A percentile compares a stretch with the other conserved stretches of the same genome.
These are phyloP conservation scores for Eupeodes corollae DNA, from an alignment of 1,140 invertebrate species.

Conservation along the genomic window DNA sequence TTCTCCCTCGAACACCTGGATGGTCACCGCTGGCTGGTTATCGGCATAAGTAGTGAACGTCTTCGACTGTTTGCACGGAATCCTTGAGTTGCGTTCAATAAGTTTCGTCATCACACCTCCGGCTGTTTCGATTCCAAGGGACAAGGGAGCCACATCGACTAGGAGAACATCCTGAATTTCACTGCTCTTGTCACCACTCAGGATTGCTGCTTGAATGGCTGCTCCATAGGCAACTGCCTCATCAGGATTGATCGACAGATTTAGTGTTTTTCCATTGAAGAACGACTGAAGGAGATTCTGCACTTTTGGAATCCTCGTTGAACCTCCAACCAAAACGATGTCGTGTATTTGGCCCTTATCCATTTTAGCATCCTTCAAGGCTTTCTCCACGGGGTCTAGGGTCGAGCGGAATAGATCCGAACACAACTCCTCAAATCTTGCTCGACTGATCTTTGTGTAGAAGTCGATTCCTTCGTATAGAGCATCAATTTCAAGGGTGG, in stretches of 20 bases:
- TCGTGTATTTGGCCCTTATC: conserved; percentile 62
- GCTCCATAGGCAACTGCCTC: conserved; percentile 56
- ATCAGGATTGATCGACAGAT: conserved; percentile 57
- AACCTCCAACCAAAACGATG: conserved; percentile 69
- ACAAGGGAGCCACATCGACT: conserved; percentile 55
- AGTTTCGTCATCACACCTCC: conserved; percentile 56
- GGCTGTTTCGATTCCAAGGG: conserved; percentile 53
- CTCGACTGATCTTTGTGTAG: conserved; percentile 48
- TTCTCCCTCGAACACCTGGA: conserved; percentile 73
- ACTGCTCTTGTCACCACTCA: conserved; percentile 45
- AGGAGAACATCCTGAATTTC: conserved; percentile 63
- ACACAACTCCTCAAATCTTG: conserved; percentile 53
- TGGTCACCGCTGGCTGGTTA: conserved; percentile 59
- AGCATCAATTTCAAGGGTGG: conserved; percentile 46
- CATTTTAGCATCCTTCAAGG: conserved; percentile 61
- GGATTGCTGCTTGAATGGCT: conserved; percentile 52
- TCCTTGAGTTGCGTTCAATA: conserved; percentile 52
- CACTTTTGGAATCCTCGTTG: conserved; percentile 58
- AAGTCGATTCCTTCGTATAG: conserved; percentile 48
- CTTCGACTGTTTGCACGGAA: conserved; percentile 54
- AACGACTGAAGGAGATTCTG: conserved; percentile 50
- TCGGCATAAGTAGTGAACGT: conserved; percentile 56
- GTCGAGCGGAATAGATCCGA: conserved; percentile 49
- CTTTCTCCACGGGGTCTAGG: conserved; percentile 51
- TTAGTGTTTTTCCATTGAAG: conserved; percentile 50